phyloP scores from a whole-genome alignment of 2,797 vertebrate genomes.

The Gephyroberyx darwinii region DNA sequence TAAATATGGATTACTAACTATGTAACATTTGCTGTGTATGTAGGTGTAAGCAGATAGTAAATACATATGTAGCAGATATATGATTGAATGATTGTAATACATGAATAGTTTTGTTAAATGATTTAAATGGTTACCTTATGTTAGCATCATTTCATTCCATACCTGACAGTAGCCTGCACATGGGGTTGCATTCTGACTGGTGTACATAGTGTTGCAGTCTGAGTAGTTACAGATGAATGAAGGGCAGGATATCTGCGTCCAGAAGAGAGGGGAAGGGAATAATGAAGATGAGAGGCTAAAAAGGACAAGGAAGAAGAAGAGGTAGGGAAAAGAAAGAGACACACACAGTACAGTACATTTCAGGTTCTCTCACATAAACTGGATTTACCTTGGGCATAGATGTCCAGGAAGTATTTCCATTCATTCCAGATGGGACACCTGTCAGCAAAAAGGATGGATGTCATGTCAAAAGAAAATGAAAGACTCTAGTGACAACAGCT shows the following conservation, averaged over 20 bases:
- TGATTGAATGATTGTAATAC: neutral
- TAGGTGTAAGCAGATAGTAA: too few relatives aligned
- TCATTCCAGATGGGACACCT: constrained; percentile 5
- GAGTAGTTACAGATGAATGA: constrained; percentile 75
- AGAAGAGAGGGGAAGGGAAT: constrained; percentile 7
- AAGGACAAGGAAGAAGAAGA: neutral
- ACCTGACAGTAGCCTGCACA: constrained; percentile 79
- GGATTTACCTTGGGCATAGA: constrained; percentile 49
- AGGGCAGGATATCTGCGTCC: constrained; percentile 73
- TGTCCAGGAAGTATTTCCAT: constrained; percentile 21
- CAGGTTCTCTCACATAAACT: neutral
- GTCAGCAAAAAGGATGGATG: constrained; percentile 18
- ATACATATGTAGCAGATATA: too few relatives aligned
- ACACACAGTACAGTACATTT: neutral
- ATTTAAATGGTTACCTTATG: constrained; percentile 1
- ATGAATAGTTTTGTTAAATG: neutral
- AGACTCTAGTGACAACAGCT: neutral
- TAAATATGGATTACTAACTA: too few relatives aligned
- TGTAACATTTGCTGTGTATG: too few relatives aligned
- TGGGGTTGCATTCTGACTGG: constrained; percentile 43
- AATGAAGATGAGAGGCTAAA: constrained; percentile 4
- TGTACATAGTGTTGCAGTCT: constrained; percentile 73
- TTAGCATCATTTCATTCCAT: constrained; percentile 30
- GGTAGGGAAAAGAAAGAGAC: neutral
- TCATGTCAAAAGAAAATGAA: constrained; percentile 1